Base-by-base conservation (phyloP, 1,140 invertebrate species). In the Leptinotarsa defecta region DNA sequence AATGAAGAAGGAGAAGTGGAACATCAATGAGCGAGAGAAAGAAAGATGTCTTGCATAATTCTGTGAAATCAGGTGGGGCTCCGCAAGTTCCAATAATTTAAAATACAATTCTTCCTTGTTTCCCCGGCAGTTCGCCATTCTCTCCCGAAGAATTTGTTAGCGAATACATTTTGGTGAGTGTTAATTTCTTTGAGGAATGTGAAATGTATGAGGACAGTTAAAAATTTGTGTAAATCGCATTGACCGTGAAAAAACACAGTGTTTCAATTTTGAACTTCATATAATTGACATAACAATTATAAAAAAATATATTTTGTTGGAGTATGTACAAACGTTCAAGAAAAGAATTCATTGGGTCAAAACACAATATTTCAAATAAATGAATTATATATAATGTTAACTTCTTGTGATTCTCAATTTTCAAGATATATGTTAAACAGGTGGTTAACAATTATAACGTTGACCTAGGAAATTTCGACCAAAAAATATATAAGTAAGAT, bases 81-180 rank as follows among this genome's bases (percentile, higher is more conserved):
- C 52, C 52, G 15, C 52, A 15, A 17, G 52, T 15, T 19, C 52
- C 52, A 57, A 17, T 57, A 17, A 57, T 19, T 57, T 57, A 57
- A 57, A 57, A 57, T 19, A 57, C 52, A 57, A 57, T 57, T 57
- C 52, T n/a, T 57, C 52, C 52, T 57, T 57, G 15, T 17, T 17
- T 57, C n/a, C 52, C 15, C 52, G 15, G 52, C 52, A 57, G 52
- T 57, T 57, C 52, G 52, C 52, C 52, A 57, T 57, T 57, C 52
- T 17, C 52, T 57, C n/a, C 52, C 15, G 52, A 17, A 19, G 15
- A 57, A 57, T 57, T 57, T n/a, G 52, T 57, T n/a, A n/a, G 52
- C 52, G 52, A 19, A 57, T 57, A 17, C 13, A 57, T 57, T 57
- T 57, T 19, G 52, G 52, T 57, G 52, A 57, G 52, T 57, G 52